These are phyloP conservation scores for Zophobas morio DNA, from an alignment of 1,140 invertebrate genomes.

Conservation along the genomic window DNA sequence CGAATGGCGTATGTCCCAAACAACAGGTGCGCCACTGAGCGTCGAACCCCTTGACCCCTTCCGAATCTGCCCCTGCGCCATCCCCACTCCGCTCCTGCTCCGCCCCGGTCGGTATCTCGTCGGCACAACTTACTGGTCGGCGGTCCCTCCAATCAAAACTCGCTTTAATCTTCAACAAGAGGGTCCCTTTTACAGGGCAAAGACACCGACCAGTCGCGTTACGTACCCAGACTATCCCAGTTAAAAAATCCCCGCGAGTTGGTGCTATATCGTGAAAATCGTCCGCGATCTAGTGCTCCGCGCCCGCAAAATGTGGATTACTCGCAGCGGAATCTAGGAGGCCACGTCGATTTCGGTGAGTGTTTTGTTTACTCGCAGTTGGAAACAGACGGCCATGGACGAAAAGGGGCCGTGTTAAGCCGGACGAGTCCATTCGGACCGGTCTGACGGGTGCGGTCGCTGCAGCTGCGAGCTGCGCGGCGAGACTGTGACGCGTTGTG, in stretches of 20 bases:
- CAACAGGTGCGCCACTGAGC: constrained; percentile 51
- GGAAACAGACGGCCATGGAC: constrained; percentile 54
- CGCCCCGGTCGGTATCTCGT: constrained; percentile 25
- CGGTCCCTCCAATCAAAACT: constrained; percentile 56
- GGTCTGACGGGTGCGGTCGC: constrained; percentile 57
- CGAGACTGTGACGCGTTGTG: constrained; percentile 49
- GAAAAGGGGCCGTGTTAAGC: constrained; percentile 59
- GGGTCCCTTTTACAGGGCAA: constrained; percentile 62
- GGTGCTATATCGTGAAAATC: background rate
- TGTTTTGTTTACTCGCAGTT: constrained; percentile 50
- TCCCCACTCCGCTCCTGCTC: constrained; percentile 41
- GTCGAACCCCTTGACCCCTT: constrained; percentile 41
- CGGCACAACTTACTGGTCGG: constrained; percentile 54
- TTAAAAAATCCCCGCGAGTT: constrained; percentile 48
- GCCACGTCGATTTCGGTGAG: constrained; percentile 43
- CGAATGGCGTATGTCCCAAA: constrained; percentile 41
- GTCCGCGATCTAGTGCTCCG: constrained; percentile 14
- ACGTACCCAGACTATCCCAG: constrained; percentile 51
- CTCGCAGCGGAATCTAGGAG: background rate
- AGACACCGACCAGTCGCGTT: constrained; percentile 59
- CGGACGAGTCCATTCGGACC: constrained; percentile 61
- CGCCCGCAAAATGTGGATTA: constrained; percentile 22
- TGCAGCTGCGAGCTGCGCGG: constrained; percentile 16
- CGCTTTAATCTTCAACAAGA: constrained; percentile 54
- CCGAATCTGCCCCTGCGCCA: constrained; percentile 43